A percentile compares a stretch with the other conserved stretches of the same genome.
phyloP scores from a whole-genome alignment of 1,140 invertebrate genomes.

The Chionoecetes opilio region DNA sequence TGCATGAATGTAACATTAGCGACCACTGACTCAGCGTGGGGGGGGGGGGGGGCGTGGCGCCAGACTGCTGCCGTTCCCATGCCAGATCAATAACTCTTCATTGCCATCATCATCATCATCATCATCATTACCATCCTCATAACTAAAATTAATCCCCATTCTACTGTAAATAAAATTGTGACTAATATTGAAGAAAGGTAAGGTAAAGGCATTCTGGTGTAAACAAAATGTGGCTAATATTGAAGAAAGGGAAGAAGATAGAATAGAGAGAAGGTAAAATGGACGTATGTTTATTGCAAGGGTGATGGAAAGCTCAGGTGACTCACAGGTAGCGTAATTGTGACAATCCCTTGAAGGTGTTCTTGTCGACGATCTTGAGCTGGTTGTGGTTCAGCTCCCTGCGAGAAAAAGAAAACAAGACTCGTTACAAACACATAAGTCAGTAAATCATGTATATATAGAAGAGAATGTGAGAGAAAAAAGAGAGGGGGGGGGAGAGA shows the following conservation, averaged over 20 bases:
- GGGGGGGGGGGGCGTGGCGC: not conserved
- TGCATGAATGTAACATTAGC: not conserved
- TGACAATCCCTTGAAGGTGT: conserved; percentile 93
- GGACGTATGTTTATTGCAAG: no score
- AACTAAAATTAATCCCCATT: not conserved
- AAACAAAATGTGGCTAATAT: not conserved
- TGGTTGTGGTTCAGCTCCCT: conserved; percentile 98
- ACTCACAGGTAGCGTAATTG: conserved; percentile 92
- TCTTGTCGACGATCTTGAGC: conserved; percentile 93
- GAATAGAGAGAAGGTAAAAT: not conserved
- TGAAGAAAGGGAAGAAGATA: not conserved
- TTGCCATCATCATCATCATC: not conserved
- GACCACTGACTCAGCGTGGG: not conserved
- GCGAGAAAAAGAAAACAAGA: conserved; percentile 84
- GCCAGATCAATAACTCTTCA: not conserved
- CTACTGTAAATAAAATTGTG: not conserved
- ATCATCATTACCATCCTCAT: not conserved
- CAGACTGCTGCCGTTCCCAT: not conserved
- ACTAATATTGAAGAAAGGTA: no score
- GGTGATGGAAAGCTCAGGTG: not conserved
- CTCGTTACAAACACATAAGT: not conserved
- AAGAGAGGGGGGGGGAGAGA: not conserved
- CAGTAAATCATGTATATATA: not conserved
- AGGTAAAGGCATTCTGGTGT: no score
- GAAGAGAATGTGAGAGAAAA: not conserved